These are phyloP conservation scores for Mastacembelus armatus DNA, from an alignment of 2,797 vertebrate species.

Conservation along the genomic window DNA sequence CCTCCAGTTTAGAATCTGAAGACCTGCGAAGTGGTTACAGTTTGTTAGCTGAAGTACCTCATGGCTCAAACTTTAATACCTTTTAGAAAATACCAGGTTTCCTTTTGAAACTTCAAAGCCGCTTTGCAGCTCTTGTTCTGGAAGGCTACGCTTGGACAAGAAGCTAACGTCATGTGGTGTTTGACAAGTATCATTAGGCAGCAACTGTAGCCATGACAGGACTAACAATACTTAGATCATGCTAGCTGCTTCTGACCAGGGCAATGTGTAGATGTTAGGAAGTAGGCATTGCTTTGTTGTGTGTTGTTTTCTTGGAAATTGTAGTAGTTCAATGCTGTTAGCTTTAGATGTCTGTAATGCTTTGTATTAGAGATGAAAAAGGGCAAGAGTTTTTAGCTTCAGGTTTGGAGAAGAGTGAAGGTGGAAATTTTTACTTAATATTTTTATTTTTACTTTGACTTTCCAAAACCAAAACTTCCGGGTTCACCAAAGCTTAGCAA, in stretches of 20 bases:
- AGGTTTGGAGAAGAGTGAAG: slow-evolving; percentile 23
- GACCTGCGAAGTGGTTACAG: background rate
- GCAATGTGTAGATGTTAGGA: background rate
- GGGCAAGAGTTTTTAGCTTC: slow-evolving; percentile 21
- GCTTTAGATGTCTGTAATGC: slow-evolving; percentile 44
- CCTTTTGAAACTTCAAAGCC: background rate
- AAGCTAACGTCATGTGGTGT: background rate
- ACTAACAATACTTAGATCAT: too few relatives aligned
- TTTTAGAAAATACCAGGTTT: background rate
- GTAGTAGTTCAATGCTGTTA: slow-evolving; percentile 42
- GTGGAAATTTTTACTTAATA: slow-evolving; percentile 21
- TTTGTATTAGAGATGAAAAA: slow-evolving; percentile 18
- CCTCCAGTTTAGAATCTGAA: background rate
- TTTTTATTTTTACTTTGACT: slow-evolving; percentile 29
- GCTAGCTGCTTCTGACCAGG: background rate
- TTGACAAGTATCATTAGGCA: background rate
- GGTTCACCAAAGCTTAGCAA: slow-evolving; percentile 60
- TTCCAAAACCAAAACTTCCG: slow-evolving; percentile 57
- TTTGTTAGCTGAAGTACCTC: background rate
- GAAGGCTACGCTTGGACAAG: background rate
- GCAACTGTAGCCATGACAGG: background rate
- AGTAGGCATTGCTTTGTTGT: slow-evolving; percentile 23
- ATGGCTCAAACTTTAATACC: too few relatives aligned
- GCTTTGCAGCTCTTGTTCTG: background rate
- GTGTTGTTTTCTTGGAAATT: slow-evolving; percentile 16